These are phyloP conservation scores for Clarias fuscus DNA, from an alignment of 2,797 vertebrate genomes.

Conservation along the genomic window DNA sequence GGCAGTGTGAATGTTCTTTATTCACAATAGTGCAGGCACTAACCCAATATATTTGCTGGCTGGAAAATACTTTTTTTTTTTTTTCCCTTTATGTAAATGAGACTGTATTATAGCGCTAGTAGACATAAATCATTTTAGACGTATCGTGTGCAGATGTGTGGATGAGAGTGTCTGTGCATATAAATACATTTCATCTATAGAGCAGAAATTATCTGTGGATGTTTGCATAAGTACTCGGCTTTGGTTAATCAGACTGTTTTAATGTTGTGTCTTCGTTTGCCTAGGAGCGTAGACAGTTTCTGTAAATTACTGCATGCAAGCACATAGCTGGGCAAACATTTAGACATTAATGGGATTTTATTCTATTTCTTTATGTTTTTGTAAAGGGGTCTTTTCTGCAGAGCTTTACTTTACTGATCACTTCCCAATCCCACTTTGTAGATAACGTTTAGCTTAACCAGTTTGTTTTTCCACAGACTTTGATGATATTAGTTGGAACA, in stretches of 20 bases:
- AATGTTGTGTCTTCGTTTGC: neutral
- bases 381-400: neutral
- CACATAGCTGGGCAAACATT: neutral
- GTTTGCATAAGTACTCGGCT: neutral
- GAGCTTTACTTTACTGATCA: neutral
- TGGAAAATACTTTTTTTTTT: neutral
- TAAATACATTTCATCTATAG: neutral
- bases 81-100: neutral
- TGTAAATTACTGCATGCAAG: neutral
- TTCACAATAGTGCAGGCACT: neutral
- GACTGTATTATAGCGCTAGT: neutral
- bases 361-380: neutral
- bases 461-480: neutral
- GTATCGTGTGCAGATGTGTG: slow-evolving; percentile 12
- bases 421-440: neutral
- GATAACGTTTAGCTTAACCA: neutral
- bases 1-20: neutral
- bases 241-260: neutral
- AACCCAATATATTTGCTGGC: neutral
- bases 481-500: neutral
- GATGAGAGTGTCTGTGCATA: neutral
- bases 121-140: neutral
- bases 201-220: neutral
- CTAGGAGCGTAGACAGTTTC: neutral
- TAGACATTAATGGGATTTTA: neutral